Evolutionary conservation across 2,113 vertebrate genomes (phyloP), one percentile per base, ranked within the genome.

Genomic region (Axis porcinus): DNA sequence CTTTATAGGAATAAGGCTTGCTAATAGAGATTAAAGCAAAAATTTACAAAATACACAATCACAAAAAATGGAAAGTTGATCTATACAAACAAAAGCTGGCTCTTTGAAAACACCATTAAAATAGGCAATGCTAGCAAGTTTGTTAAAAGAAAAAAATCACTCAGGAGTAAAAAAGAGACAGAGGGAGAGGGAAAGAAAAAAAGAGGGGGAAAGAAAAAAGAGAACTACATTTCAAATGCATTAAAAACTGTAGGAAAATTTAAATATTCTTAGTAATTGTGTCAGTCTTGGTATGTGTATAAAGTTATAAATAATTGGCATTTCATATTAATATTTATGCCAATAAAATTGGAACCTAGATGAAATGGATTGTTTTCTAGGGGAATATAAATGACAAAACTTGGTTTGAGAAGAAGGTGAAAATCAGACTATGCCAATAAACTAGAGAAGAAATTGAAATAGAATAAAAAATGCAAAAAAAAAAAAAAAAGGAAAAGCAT

Each of bases 1-100:
- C 93, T 97, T 97, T 88, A 64, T 14, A 96, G 54, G 50, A 95
- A 55, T 57, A 57, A 96, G 45, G 45, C 82, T 95, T 97, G 86
- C 58, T 87, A 83, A 91, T 6, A 74, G 70, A 95, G 92, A 93
- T 47, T 78, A 96, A 94, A 89, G 67, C 78, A 97, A 94, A 78
- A 54, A 79, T 78, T 36, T 90, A 67, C 64, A 95, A 96, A 97
- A 82, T 94, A 79, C 81, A 94, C 91, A 94, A 55, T 90, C 64
- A 88, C 64, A 91, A 60, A 92, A 90, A 95, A 95, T 43, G 60
- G 81, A 91, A 97, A 95, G 86, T 23, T 97, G 76, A 96, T 94
- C 91, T 86, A 78, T 88, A 62, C 13, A 86, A 96, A 70, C 87
- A 92, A 83, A 94, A 94, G 36, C 60, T 85, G 60, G 67, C 47